These are phyloP conservation scores for Sinocyclocheilus grahami DNA, from an alignment of 2,113 vertebrate species.

Conservation along the genomic window DNA sequence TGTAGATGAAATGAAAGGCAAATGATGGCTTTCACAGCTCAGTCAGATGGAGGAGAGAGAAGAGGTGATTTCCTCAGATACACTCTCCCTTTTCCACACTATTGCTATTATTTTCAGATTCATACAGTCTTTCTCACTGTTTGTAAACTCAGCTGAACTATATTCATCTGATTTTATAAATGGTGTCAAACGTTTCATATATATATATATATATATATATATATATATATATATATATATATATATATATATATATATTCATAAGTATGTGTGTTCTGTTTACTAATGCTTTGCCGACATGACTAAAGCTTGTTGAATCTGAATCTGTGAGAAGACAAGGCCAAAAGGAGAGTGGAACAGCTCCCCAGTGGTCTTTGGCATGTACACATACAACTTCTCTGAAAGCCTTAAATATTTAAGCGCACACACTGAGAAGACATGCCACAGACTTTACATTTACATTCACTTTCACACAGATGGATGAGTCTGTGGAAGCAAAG, in stretches of 20 bases:
- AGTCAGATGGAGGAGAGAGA: constrained; percentile 15
- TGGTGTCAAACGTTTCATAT: neutral
- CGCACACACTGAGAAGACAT: neutral
- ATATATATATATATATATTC: no score
- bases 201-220: neutral
- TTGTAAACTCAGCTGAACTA: neutral
- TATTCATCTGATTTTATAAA: neutral
- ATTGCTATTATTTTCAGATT: constrained; percentile 30
- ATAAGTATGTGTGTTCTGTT: no score
- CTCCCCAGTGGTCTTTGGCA: neutral
- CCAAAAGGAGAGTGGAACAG: neutral
- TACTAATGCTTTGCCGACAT: neutral
- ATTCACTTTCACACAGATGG: constrained; percentile 24
- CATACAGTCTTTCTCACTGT: neutral
- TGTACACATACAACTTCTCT: constrained; percentile 1
- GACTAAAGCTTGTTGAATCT: neutral
- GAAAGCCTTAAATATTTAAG: constrained; percentile 10
- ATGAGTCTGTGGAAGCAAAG: constrained; percentile 35
- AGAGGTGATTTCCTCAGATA: constrained; percentile 31
- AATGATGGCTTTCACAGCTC: constrained; percentile 27
- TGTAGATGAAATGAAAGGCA: constrained; percentile 11
- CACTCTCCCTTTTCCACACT: constrained; percentile 14
- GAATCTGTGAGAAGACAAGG: neutral
- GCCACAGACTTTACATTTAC: constrained; percentile 33
- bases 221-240: no score